A percentile compares a stretch with the other conserved stretches of the same genome.
Conservation (phyloP, 2,888 invertebrate species). For the Apocheima hispidaria region DNA sequence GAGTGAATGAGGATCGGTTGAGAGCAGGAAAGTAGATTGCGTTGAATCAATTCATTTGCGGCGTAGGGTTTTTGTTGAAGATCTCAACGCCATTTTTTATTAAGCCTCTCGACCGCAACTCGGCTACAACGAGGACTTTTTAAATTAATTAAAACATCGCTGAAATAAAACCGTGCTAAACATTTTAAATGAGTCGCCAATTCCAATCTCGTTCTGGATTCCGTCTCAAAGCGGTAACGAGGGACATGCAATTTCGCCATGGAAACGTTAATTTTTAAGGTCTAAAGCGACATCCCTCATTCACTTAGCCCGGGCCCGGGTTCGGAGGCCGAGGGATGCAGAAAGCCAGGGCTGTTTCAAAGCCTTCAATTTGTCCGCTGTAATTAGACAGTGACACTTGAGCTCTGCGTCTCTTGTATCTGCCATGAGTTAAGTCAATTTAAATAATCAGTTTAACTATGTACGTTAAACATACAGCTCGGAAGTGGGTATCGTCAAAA, state of each 20-base stretch:
- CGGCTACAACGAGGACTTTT: constrained; percentile 6
- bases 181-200: constrained; percentile 26
- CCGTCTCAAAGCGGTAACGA: constrained; percentile 26
- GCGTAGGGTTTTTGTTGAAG: constrained; percentile 72
- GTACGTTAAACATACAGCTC: constrained; percentile 18
- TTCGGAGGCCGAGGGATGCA: constrained; percentile 48
- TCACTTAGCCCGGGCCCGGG: constrained; percentile 50
- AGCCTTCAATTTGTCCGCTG: constrained; percentile 69
- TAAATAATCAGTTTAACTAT: constrained; percentile 45
- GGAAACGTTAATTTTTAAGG: constrained; percentile 46
- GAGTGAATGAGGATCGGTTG: constrained; percentile 67
- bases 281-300: constrained; percentile 47
- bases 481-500: constrained; percentile 22
- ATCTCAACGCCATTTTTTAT: constrained; percentile 62
- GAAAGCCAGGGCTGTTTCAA: constrained; percentile 62
- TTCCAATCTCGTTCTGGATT: constrained; percentile 19
- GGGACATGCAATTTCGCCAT: constrained; percentile 36
- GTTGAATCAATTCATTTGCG: constrained; percentile 79
- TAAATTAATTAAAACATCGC: constrained; percentile 20
- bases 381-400: constrained; percentile 63
- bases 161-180: constrained; percentile 16
- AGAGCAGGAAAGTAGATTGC: constrained; percentile 75
- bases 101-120: constrained; percentile 24
- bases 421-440: constrained; percentile 45
- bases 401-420: constrained; percentile 46